Evolutionary conservation across 2,888 invertebrate genomes (phyloP), one percentile per base, ranked within the genome.

Genomic region (Epinotia ramella): DNA sequence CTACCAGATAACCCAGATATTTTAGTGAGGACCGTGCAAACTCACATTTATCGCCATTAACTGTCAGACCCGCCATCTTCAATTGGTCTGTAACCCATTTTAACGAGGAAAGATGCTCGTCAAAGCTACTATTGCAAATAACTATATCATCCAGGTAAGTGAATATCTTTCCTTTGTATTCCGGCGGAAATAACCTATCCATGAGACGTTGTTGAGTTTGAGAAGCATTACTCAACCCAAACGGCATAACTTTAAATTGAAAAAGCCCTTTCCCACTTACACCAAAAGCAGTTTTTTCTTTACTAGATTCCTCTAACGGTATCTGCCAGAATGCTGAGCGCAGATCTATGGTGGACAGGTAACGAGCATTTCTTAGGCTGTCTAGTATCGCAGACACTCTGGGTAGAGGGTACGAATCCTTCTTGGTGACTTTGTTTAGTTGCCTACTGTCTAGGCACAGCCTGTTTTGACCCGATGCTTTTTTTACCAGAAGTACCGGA

Each of bases 1-100:
- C 70, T 0, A 70, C 70, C 0, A 70, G 28, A 7, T 70, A 70
- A 0, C 62, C 70, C 3, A 60, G 20, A 11, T 69, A 69, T 20
- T 28, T 60, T 0, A 69, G 60, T 0, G 69, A 69, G 1, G 67
- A 33, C 6, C 67, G 16, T 16, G 67, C 67, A 40, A 67, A 56
- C 20, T 11, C 65, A 24, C 65, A 65, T 20, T 65, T 65, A 11
- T 65, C 65, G 0, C 5, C 3, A 18, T 63, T 63, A 5, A 63
- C 13, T 7, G 63, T 65, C 13, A 65, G 20, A 1, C 65, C 66
- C 2, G 66, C 66, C n/a, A n/a, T 20, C 16, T 44, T 60, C 4
- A 70, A 16, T 18, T 53, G 16, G 33, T 53, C 16, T 9, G 11
- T 64, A 1, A 72, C 71, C 9, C n/a, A 64, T 2, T 18, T n/a